These are phyloP conservation scores for Strigamia crassipes DNA, from an alignment of 2,888 invertebrate genomes.

Conservation along the genomic window DNA sequence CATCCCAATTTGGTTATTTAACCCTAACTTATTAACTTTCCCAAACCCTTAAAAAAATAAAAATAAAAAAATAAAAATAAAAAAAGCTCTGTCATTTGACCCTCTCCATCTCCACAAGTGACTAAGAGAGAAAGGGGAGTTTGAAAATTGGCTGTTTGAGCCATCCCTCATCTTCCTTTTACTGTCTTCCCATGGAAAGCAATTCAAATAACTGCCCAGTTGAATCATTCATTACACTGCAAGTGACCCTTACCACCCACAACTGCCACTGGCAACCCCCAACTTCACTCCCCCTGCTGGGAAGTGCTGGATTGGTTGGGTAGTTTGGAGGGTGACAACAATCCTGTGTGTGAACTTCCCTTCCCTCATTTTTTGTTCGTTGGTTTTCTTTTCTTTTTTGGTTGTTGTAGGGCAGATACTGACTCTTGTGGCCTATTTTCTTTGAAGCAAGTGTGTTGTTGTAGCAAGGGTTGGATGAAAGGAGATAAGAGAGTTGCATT, in stretches of 20 bases:
- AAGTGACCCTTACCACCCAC: slow-evolving; percentile 36
- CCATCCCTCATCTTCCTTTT: slow-evolving; percentile 23
- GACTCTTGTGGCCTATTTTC: slow-evolving; percentile 13
- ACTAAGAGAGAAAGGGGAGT: background rate
- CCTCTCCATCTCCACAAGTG: background rate
- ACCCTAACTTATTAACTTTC: background rate
- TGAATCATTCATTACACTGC: slow-evolving; percentile 35
- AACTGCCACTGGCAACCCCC: slow-evolving; percentile 37
- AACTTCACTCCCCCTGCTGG: background rate
- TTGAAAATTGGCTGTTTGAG: background rate
- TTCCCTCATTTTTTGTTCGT: background rate
- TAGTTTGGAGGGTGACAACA: background rate
- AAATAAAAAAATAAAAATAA: no score
- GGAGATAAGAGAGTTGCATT: slow-evolving; percentile 16
- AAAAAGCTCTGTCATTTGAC: background rate
- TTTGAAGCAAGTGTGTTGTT: background rate
- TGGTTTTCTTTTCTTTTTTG: background rate
- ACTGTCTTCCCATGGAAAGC: slow-evolving; percentile 37
- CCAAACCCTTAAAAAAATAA: background rate
- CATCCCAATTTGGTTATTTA: background rate
- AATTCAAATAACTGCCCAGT: slow-evolving; percentile 36
- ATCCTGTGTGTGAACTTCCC: background rate
- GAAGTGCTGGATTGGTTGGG: background rate
- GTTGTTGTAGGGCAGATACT: background rate
- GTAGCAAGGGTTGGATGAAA: slow-evolving; percentile 4